phyloP scores from a whole-genome alignment of 2,113 vertebrate genomes.

The Diglossa brunneiventris region DNA sequence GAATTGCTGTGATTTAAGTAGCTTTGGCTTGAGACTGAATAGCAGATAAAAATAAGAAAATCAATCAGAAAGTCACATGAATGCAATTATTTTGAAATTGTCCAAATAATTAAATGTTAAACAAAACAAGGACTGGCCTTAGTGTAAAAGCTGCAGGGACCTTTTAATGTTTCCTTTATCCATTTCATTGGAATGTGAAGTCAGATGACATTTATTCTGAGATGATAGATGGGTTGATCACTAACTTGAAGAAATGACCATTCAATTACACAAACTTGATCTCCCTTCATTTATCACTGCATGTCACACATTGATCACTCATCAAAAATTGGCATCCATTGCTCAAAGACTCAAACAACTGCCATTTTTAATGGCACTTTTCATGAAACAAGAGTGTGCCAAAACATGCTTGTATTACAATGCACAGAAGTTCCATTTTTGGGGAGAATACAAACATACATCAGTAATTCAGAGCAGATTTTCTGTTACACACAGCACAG shows the following conservation, averaged over 20 bases:
- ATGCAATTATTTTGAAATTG: not conserved
- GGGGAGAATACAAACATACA: not conserved
- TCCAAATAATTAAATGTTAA: not conserved
- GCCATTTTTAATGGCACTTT: not conserved
- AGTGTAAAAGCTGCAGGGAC: not conserved
- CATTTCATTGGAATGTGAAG: not conserved
- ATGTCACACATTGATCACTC: not conserved
- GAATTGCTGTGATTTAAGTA: not conserved
- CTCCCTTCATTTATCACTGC: not conserved
- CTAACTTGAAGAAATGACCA: not conserved
- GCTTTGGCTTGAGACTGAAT: not conserved
- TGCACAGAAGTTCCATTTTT: not conserved
- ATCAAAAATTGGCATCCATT: not conserved
- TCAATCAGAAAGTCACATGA: not conserved
- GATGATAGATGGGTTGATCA: not conserved
- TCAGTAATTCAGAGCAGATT: not conserved
- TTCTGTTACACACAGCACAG: not conserved
- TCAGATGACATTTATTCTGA: not conserved
- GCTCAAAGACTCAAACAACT: not conserved
- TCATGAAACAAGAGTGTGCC: not conserved
- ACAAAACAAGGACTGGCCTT: not conserved
- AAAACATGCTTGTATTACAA: not conserved
- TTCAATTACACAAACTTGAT: not conserved
- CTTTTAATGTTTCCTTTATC: not conserved
- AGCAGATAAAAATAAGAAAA: not conserved